phyloP scores from a whole-genome alignment of 2,888 invertebrate species.

The Harpagoxenus sublaevis region DNA sequence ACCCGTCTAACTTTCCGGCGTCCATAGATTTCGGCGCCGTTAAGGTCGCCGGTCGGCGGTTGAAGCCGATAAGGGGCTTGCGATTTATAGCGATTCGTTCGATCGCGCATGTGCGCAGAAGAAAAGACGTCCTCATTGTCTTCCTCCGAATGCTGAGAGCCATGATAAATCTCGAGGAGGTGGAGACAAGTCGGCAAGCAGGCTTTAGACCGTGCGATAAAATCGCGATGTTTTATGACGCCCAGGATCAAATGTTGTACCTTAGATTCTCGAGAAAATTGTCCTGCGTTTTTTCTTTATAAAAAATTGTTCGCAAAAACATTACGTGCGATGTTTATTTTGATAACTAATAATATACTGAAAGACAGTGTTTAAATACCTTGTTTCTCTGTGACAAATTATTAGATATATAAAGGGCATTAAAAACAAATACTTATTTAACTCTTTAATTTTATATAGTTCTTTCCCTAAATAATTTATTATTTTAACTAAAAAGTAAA shows the following conservation, averaged over 20 bases:
- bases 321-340: background rate
- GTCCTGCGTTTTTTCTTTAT: background rate
- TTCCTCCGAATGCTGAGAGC: conserved; percentile 41
- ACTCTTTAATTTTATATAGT: background rate
- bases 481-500: background rate
- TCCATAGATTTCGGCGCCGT: conserved; percentile 62
- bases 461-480: background rate
- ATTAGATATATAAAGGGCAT: background rate
- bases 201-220: conserved; percentile 33
- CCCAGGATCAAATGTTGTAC: conserved; percentile 17
- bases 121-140: conserved; percentile 51
- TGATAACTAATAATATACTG: background rate
- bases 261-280: background rate
- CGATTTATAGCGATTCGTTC: conserved; percentile 61
- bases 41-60: conserved; percentile 50
- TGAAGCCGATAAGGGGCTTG: conserved; percentile 54
- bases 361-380: background rate
- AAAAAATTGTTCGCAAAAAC: background rate
- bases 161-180: conserved; percentile 41
- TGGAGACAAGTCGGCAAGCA: conserved; percentile 31
- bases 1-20: conserved; percentile 72
- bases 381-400: background rate
- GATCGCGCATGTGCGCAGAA: conserved; percentile 35
- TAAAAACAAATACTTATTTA: background rate
- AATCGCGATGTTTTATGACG: conserved; percentile 38